Base-by-base conservation (phyloP, 2,797 vertebrate genomes). In the Parotocinclus haroldoi region DNA sequence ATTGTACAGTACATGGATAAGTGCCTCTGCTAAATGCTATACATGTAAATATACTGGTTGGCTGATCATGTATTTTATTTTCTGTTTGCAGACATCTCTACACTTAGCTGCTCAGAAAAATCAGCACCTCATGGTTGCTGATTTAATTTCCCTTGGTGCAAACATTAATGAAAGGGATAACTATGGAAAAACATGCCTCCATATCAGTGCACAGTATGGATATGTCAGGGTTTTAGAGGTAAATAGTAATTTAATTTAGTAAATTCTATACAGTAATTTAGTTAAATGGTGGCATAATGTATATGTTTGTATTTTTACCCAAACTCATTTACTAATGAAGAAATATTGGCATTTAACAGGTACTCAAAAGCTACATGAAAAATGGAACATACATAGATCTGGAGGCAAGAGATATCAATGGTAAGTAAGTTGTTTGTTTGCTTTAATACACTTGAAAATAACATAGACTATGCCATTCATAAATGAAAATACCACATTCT, bases 71-170 rank as follows among this genome's bases (percentile, higher is more conserved):
- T 27, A 9, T 42, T 7, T 42, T 42, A 11, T 1, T 42, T 42
- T 40, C 5, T 52, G 19, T 59, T 44, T 72, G 9, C 56, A 95
- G 93, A 94, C 93, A 11, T 86, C 93, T 0, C 83, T 94, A 7
- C 93, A 93, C 70, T 78, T 91, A 0, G 92, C 94, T n/a, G 91
- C 91, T 0, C 84, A 90, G 73, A 90, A 86, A 79, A 96, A 95
- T 78, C 91, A 94, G 5, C 90, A 92, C 51, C 81, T 92, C 48
- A 91, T 94, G 75, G 90, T 92, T 60, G 82, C 83, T 0, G 93
- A 95, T 75, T 83, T 96, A 71, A 89, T 95, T 69, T 66, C 45
- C 7, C 74, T 93, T 9, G 92, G 93, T 9, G 92, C 92, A 38
- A 80, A 83, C 0, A 61, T 92, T 74, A 93, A 92, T 0, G 83